Evolutionary conservation across 2,888 invertebrate species (phyloP).

Genomic region (Cheilosia vulpina): DNA sequence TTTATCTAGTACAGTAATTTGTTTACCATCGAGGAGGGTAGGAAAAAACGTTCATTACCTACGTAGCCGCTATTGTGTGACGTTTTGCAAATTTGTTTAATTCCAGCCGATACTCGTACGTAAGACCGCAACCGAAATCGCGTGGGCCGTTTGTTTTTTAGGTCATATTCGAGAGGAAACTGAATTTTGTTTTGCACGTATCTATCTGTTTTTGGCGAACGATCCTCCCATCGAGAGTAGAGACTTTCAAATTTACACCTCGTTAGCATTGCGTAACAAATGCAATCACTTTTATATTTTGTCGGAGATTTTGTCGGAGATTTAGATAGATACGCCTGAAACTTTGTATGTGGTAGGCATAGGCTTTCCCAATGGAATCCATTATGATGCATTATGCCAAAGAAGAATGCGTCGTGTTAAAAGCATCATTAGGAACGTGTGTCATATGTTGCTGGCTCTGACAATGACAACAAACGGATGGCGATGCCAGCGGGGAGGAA

Average conservation of each 20-base stretch:
- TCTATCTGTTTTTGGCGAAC: neutral
- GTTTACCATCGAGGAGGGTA: slow-evolving; percentile 20
- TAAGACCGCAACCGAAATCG: slow-evolving; percentile 7
- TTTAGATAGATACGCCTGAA: slow-evolving; percentile 7
- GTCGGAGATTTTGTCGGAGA: no score
- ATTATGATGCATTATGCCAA: neutral
- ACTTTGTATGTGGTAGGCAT: neutral
- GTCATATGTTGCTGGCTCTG: slow-evolving; percentile 24
- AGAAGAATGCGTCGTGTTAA: slow-evolving; percentile 9
- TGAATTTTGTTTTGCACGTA: neutral
- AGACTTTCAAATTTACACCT: slow-evolving; percentile 23
- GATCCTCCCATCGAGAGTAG: neutral
- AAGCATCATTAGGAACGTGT: slow-evolving; percentile 30
- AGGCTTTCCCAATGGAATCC: neutral
- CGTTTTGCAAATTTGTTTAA: slow-evolving; percentile 24
- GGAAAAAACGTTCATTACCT: neutral
- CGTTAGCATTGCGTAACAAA: neutral
- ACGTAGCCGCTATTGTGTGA: neutral
- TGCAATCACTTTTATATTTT: neutral
- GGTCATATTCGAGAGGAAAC: slow-evolving; percentile 16
- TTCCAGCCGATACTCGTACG: slow-evolving; percentile 3
- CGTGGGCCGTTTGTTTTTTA: slow-evolving; percentile 21
- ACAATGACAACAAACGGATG: slow-evolving; percentile 35
- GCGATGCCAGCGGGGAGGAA: slow-evolving; percentile 19
- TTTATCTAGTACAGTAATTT: slow-evolving; percentile 48